A percentile compares a stretch with the other conserved stretches of the same genome.
Evolutionary conservation across 2,113 vertebrate genomes (phyloP).

Genomic region (Brienomyrus brachyistius): DNA sequence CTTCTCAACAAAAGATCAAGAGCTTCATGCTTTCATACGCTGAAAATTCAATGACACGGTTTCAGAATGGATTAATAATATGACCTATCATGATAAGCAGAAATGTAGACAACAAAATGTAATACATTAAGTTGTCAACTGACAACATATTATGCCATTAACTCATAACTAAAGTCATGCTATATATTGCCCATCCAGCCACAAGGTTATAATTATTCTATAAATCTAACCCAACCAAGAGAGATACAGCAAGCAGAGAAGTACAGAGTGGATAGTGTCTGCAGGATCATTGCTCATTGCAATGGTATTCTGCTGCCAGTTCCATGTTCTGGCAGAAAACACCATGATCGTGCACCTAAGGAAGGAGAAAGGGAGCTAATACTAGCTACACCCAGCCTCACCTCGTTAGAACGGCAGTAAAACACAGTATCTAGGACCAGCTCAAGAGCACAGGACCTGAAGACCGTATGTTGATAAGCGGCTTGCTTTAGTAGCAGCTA

Average conservation of each 20-base stretch:
- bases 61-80: neutral
- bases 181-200: neutral
- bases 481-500: neutral
- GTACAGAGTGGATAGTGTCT: neutral
- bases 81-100: neutral
- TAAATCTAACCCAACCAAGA: constrained; percentile 6
- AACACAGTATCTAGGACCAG: neutral
- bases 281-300: neutral
- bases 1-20: neutral
- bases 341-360: neutral
- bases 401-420: neutral
- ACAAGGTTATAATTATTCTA: neutral
- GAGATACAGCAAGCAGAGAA: neutral
- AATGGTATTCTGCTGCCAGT: neutral
- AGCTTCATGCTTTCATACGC: neutral
- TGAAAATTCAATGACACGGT: neutral
- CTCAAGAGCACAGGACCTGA: neutral
- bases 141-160: neutral
- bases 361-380: neutral
- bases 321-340: neutral
- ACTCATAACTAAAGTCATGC: constrained; percentile 6
- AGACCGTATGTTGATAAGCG: neutral
- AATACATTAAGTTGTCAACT: constrained; percentile 8
- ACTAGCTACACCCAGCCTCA: neutral
- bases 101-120: neutral